Percentiles rank a stretch among this genome's conserved stretches.
phyloP scores from a whole-genome alignment of 2,888 invertebrate species.

The Rhabditoides inermis region DNA sequence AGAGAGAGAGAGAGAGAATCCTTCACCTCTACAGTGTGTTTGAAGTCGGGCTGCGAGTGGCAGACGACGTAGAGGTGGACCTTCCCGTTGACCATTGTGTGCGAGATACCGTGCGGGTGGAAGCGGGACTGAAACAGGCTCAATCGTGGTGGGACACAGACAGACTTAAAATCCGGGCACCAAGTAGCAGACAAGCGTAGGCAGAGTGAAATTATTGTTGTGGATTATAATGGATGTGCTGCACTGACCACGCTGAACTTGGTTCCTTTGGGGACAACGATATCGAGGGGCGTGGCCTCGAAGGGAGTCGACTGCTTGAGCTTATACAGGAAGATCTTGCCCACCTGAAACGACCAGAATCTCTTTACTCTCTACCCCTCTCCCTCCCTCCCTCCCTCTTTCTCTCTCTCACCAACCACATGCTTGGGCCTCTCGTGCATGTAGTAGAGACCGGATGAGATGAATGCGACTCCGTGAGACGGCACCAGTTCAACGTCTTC shows the following conservation, averaged over 20 bases:
- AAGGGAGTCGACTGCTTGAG: conserved; percentile 15
- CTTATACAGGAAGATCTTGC: conserved; percentile 29
- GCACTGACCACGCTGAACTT: too few relatives aligned
- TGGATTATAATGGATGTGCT: too few relatives aligned
- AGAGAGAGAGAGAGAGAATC: too few relatives aligned
- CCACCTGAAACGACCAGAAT: conserved; percentile 8
- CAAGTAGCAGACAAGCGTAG: too few relatives aligned
- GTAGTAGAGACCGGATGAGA: conserved; percentile 29
- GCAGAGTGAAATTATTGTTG: too few relatives aligned
- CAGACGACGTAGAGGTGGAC: conserved; percentile 24
- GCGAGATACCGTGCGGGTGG: conserved; percentile 31
- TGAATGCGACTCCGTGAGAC: conserved; percentile 19
- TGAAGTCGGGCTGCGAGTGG: conserved; percentile 18
- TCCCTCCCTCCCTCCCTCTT: not conserved
- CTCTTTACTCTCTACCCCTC: not conserved
- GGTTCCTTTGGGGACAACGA: too few relatives aligned
- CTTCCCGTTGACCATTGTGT: conserved; percentile 17
- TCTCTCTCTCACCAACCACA: not conserved
- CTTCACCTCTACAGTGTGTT: conserved; percentile 19
- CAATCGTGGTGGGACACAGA: too few relatives aligned
- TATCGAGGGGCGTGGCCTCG: too few relatives aligned
- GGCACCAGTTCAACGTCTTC: conserved; percentile 30
- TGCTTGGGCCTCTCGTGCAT: conserved; percentile 6
- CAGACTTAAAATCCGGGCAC: too few relatives aligned
- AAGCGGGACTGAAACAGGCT: conserved; percentile 14